Evolutionary conservation across 2,797 vertebrate genomes (phyloP).

Genomic region (Esox lucius): DNA sequence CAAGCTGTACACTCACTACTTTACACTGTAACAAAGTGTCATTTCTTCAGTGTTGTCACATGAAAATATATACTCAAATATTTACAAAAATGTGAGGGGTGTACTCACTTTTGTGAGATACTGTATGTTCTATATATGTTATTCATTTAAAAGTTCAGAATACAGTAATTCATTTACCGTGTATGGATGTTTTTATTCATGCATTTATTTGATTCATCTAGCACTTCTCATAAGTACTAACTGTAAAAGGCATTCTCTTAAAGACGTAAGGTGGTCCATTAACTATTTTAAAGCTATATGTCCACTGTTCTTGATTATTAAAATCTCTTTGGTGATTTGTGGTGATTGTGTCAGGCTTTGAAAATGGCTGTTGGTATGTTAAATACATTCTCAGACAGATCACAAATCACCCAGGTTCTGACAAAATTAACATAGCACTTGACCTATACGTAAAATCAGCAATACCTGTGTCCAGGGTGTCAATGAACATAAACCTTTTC

Average conservation of each 20-base stretch:
- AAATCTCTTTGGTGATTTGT: background rate
- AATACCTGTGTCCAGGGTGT: slow-evolving; percentile 21
- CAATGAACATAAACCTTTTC: background rate
- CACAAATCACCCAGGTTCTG: slow-evolving; percentile 5
- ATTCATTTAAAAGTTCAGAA: too few relatives aligned
- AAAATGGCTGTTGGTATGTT: slow-evolving; percentile 27
- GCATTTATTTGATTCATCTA: background rate
- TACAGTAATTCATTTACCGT: background rate
- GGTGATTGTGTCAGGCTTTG: background rate
- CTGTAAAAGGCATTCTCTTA: too few relatives aligned
- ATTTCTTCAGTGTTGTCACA: too few relatives aligned
- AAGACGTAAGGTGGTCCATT: too few relatives aligned
- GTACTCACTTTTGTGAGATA: too few relatives aligned
- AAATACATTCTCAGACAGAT: slow-evolving; percentile 31
- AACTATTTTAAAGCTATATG: too few relatives aligned
- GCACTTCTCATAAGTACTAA: background rate
- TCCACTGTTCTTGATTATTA: background rate
- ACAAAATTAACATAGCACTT: slow-evolving; percentile 59
- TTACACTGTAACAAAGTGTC: too few relatives aligned
- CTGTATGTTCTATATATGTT: too few relatives aligned
- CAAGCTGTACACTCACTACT: too few relatives aligned
- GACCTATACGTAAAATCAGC: slow-evolving; percentile 53
- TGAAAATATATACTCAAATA: too few relatives aligned
- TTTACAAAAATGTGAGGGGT: too few relatives aligned
- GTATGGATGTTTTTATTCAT: background rate